These are phyloP conservation scores for Drosophila rellima DNA, from an alignment of 2,888 invertebrate species.

Conservation along the genomic window DNA sequence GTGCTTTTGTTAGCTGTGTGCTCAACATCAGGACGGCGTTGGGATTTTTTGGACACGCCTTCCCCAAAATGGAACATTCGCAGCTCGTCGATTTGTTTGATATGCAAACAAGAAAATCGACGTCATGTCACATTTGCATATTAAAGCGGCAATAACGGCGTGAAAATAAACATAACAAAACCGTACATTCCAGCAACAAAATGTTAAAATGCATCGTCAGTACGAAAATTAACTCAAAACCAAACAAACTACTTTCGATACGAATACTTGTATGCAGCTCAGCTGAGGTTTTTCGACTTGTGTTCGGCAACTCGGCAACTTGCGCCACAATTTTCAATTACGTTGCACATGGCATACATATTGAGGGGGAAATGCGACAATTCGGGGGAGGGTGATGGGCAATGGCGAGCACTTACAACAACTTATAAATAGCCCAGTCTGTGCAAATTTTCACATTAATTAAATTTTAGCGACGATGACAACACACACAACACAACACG, in stretches of 20 bases:
- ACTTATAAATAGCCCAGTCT: constrained; percentile 82
- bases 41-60: constrained; percentile 25
- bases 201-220: constrained; percentile 27
- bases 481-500: constrained; percentile 41
- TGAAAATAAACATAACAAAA: constrained; percentile 15
- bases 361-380: neutral
- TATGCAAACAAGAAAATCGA: constrained; percentile 56
- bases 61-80: constrained; percentile 31
- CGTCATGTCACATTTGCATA: constrained; percentile 54
- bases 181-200: neutral
- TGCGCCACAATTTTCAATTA: constrained; percentile 64
- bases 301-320: constrained; percentile 20
- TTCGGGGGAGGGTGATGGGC: neutral
- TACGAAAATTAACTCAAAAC: constrained; percentile 35
- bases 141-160: constrained; percentile 33
- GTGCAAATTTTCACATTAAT: constrained; percentile 84
- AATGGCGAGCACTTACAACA: constrained; percentile 74
- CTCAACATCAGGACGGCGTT: constrained; percentile 23
- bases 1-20: constrained; percentile 46
- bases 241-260: constrained; percentile 15
- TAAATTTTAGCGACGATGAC: constrained; percentile 78
- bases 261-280: constrained; percentile 19
- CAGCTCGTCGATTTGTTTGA: constrained; percentile 53
- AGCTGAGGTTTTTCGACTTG: constrained; percentile 34
- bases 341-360: constrained; percentile 49